Evolutionary conservation across 2,888 invertebrate species (phyloP), one percentile per base, ranked within the genome.

Genomic region (Eubasilissa splendida): DNA sequence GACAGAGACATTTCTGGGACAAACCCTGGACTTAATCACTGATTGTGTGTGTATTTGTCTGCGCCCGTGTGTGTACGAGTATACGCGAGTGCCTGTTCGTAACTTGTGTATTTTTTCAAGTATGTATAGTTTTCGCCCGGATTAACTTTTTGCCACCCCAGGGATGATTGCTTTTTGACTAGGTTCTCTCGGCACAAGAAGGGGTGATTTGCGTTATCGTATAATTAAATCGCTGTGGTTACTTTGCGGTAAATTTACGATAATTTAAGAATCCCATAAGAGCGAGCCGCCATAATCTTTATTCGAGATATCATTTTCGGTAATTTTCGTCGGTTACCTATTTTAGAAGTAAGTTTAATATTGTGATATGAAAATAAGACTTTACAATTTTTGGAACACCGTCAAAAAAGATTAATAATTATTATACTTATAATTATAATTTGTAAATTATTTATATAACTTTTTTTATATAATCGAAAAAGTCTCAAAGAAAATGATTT

Each of bases 21-120:
- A 79, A 76, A 53, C 76, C 78, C 80, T 66, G 60, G 80, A 75
- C 80, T 82, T 82, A 82, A 82, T 77, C 82, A 80, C 80, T 80
- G 80, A 80, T 82, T 77, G 80, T 80, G 82, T 82, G 80, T 74
- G 80, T 79, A 50, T 58, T 50, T 10, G 33, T 4, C 5, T 31
- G 22, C 8, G 14, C 63, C 42, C 22, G 31, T 14, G 9, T 22
- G 14, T 9, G 60, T 60, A 60, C 31, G 14, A 31, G 10, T 63
- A 42, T 63, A 10, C 33, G 50, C 50, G 68, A n/a, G 14, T 68
- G 12, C 14, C n/a, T 11, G 68, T 68, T 63, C 63, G 63, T 5
- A 14, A 42, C 22, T 52, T 70, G 70, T 73, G 58, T 56, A 73
- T 73, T 73, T 73, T 73, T 73, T 56, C 71, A 56, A 4, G 31